Evolutionary conservation across 37 sponge, comb jelly and placozoan species (phyloP).

Genomic region (Halichondria panicea): DNA sequence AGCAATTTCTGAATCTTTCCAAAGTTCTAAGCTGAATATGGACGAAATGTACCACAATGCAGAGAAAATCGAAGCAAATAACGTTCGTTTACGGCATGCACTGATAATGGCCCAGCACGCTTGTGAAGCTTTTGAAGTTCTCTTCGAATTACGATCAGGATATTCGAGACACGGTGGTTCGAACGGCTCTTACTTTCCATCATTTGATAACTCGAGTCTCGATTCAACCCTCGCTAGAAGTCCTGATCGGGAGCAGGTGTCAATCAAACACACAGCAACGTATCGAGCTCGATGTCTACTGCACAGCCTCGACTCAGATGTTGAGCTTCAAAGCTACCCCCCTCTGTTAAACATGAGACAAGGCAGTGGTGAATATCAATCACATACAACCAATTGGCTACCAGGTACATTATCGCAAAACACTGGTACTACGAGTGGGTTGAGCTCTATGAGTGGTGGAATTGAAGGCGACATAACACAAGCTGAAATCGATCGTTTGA

Average conservation of each 20-base stretch:
- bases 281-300: constrained; percentile 27
- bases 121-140: constrained; percentile 60
- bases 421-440: constrained; percentile 70
- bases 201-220: constrained; percentile 7
- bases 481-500: constrained; percentile 56
- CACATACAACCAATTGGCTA: neutral
- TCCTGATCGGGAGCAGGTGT: constrained; percentile 14
- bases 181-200: constrained; percentile 13
- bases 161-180: constrained; percentile 7
- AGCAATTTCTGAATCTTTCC: constrained; percentile 46
- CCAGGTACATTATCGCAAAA: constrained; percentile 56
- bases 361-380: neutral
- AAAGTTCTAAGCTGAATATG: constrained; percentile 38
- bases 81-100: constrained; percentile 34
- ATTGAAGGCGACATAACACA: constrained; percentile 56
- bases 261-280: neutral
- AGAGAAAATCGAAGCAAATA: constrained; percentile 53
- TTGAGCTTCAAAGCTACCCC: constrained; percentile 39
- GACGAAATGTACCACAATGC: constrained; percentile 50
- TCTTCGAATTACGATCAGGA: constrained; percentile 27
- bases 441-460: constrained; percentile 59
- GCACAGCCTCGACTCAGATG: constrained; percentile 23
- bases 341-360: neutral
- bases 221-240: constrained; percentile 25
- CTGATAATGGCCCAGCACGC: constrained; percentile 55